Evolutionary conservation across 2,797 vertebrate species (phyloP).

Genomic region (Melanotaenia maccullochi): DNA sequence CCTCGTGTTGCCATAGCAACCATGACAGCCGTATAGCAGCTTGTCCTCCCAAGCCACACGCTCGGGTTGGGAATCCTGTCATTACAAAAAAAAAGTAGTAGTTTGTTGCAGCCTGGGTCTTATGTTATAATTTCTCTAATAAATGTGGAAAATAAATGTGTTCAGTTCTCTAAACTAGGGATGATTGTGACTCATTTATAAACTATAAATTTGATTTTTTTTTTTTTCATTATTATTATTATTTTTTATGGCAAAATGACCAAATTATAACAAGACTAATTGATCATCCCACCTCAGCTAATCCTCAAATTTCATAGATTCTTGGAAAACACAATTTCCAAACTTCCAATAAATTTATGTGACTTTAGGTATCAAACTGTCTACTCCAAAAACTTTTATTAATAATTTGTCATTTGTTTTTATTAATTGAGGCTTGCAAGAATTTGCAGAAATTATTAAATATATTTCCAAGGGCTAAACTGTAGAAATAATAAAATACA

Average conservation of each 20-base stretch:
- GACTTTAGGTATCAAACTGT: background rate
- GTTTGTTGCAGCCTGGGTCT: background rate
- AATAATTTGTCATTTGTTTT: background rate
- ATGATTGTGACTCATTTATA: background rate
- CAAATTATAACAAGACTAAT: no score
- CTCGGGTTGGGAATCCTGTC: background rate
- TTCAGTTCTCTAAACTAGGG: background rate
- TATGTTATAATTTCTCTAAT: background rate
- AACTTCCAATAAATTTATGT: background rate
- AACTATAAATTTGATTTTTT: background rate
- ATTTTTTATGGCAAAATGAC: no score
- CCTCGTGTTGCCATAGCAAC: constrained; percentile 17
- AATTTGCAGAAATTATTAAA: background rate
- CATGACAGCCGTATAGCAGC: background rate
- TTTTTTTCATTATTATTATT: background rate
- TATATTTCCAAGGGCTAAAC: background rate
- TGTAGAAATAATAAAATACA: background rate
- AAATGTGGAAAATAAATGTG: background rate
- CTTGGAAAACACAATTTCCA: background rate
- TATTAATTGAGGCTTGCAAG: background rate
- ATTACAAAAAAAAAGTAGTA: background rate
- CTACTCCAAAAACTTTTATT: background rate
- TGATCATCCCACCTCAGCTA: no score
- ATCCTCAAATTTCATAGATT: no score
- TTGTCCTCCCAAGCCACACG: background rate